Evolutionary conservation across 1,140 invertebrate genomes (phyloP).

Genomic region (Arctopsyche grandis): DNA sequence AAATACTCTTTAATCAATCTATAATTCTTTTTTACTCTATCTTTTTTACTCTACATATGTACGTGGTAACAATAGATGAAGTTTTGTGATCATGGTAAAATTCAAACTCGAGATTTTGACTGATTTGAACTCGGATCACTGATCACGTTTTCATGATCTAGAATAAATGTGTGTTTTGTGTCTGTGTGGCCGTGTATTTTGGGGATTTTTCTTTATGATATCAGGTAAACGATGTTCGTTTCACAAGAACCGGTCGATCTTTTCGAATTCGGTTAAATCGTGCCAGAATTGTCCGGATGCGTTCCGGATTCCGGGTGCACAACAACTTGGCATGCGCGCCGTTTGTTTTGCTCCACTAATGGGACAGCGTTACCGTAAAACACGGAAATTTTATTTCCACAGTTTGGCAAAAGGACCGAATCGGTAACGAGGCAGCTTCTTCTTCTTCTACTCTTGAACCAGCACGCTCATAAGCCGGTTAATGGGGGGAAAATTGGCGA

Average conservation of each 20-base stretch:
- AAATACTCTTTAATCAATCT: not conserved
- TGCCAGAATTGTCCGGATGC: not conserved
- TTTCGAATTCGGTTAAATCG: not conserved
- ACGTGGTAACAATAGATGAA: too few relatives aligned
- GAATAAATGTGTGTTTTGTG: not conserved
- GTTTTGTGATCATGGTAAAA: too few relatives aligned
- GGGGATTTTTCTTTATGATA: not conserved
- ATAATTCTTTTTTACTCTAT: too few relatives aligned
- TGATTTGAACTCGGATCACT: too few relatives aligned
- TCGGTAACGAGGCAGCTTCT: slow-evolving; percentile 51
- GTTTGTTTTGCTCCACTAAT: slow-evolving; percentile 33
- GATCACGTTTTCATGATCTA: too few relatives aligned
- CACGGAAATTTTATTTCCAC: slow-evolving; percentile 48
- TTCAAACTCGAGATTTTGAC: too few relatives aligned
- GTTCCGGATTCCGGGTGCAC: not conserved
- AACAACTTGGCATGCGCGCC: not conserved
- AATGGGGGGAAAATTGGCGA: slow-evolving; percentile 50
- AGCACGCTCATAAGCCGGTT: slow-evolving; percentile 39
- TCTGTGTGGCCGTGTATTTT: not conserved
- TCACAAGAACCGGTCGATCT: not conserved
- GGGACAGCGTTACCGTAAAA: slow-evolving; percentile 23
- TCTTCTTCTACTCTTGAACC: slow-evolving; percentile 40
- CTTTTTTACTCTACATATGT: too few relatives aligned
- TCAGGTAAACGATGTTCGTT: not conserved
- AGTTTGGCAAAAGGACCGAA: slow-evolving; percentile 49